A percentile compares a stretch with the other conserved stretches of the same genome.
Conservation (phyloP, 2,797 vertebrate genomes). For the Enoplosus armatus region DNA sequence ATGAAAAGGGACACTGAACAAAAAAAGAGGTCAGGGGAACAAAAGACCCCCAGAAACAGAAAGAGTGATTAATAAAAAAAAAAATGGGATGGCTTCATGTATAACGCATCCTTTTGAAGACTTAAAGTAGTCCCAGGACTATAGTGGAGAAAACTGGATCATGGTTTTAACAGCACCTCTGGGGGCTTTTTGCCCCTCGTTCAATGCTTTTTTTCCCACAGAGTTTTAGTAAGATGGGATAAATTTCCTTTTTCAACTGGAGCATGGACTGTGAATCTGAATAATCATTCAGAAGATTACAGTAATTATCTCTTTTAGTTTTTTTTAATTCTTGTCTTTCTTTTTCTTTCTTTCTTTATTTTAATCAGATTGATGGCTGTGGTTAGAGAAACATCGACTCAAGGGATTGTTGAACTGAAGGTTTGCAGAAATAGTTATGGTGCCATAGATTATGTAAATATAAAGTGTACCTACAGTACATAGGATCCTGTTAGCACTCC, state of each 20-base stretch:
- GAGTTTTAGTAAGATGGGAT: constrained; percentile 53
- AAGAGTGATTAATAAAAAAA: constrained; percentile 20
- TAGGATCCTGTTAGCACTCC: constrained; percentile 49
- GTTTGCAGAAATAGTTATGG: constrained; percentile 41
- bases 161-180: constrained; percentile 72
- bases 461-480: constrained; percentile 32
- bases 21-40: constrained; percentile 59
- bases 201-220: constrained; percentile 40
- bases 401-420: constrained; percentile 16
- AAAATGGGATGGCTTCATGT: constrained; percentile 54
- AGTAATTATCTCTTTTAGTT: constrained; percentile 39
- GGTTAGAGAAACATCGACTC: constrained; percentile 12
- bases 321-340: constrained; percentile 24
- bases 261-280: constrained; percentile 59
- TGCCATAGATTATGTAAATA: constrained; percentile 77
- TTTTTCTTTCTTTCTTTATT: constrained; percentile 32
- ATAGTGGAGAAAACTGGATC: constrained; percentile 73
- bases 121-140: constrained; percentile 59
- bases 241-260: constrained; percentile 68
- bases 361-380: constrained; percentile 37
- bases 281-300: constrained; percentile 16
- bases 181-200: constrained; percentile 20
- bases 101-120: constrained; percentile 55
- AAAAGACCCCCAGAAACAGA: constrained; percentile 58
- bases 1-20: constrained; percentile 55